Conservation (phyloP, 2,113 vertebrate genomes). For the Dasyornis broadbenti region DNA sequence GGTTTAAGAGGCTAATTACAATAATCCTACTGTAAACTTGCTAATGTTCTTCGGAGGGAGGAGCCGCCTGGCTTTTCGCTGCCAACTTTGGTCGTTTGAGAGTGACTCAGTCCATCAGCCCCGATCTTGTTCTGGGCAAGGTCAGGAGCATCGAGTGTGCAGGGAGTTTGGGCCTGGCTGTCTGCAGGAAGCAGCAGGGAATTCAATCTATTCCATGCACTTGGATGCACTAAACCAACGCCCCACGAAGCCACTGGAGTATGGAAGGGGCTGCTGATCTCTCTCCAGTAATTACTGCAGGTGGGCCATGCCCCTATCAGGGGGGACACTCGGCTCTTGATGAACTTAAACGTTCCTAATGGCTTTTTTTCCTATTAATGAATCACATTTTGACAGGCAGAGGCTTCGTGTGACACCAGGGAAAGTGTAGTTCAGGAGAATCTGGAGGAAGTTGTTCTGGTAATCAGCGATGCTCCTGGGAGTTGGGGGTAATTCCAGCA, state of each 20-base stretch:
- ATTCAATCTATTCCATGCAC: constrained; percentile 10
- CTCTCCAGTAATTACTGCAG: not conserved
- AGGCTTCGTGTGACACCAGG: not conserved
- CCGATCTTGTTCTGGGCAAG: not conserved
- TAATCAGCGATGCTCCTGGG: not conserved
- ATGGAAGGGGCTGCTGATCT: not conserved
- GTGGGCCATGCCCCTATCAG: not conserved
- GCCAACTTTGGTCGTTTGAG: not conserved
- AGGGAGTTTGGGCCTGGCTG: constrained; percentile 3
- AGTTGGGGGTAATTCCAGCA: not conserved
- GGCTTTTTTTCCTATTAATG: not conserved
- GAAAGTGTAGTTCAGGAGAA: not conserved
- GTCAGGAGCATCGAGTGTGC: not conserved
- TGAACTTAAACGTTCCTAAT: not conserved
- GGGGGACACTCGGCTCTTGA: not conserved
- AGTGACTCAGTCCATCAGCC: not conserved
- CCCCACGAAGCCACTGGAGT: not conserved
- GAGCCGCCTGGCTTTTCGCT: not conserved
- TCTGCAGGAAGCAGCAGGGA: not conserved
- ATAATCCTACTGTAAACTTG: not conserved
- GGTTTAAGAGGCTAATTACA: not conserved
- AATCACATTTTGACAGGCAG: not conserved
- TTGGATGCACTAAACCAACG: not conserved
- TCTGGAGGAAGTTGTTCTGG: not conserved
- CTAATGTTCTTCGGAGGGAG: not conserved